phyloP scores from a whole-genome alignment of 2,888 invertebrate genomes.

The Callimorpha dominula region DNA sequence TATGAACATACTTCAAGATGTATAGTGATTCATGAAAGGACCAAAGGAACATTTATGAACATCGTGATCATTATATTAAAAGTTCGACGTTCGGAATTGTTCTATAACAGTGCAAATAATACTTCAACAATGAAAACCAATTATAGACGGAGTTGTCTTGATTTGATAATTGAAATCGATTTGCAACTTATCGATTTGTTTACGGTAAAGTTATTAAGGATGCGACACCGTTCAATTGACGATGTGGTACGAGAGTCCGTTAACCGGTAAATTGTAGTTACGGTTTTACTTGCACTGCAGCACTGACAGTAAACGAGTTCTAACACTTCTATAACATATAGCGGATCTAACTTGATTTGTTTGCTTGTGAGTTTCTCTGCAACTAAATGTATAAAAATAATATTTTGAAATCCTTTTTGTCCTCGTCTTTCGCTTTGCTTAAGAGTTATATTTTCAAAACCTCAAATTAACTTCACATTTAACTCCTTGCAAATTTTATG shows the following conservation, averaged over 20 bases:
- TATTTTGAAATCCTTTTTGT: background rate
- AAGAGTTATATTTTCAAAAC: background rate
- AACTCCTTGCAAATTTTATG: background rate
- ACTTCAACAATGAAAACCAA: slow-evolving; percentile 17
- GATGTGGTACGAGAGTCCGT: slow-evolving; percentile 58
- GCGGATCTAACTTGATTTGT: background rate
- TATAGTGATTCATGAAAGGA: background rate
- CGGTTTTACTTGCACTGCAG: background rate
- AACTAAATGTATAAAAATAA: background rate
- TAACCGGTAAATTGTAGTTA: slow-evolving; percentile 47
- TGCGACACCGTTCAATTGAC: slow-evolving; percentile 61
- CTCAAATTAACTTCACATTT: background rate
- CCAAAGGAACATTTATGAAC: slow-evolving; percentile 14
- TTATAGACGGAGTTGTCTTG: slow-evolving; percentile 35
- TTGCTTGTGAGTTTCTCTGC: background rate
- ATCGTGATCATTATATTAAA: slow-evolving; percentile 10
- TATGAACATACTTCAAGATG: too few species aligned
- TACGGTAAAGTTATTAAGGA: slow-evolving; percentile 57
- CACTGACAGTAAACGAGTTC: background rate
- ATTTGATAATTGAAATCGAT: slow-evolving; percentile 58
- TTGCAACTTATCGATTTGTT: slow-evolving; percentile 62
- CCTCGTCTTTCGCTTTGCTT: background rate
- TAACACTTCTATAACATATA: background rate
- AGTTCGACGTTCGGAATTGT: slow-evolving; percentile 10
- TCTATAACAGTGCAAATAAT: slow-evolving; percentile 12